Evolutionary conservation across 2,888 invertebrate species (phyloP).

Genomic region (Ormia ochracea): DNA sequence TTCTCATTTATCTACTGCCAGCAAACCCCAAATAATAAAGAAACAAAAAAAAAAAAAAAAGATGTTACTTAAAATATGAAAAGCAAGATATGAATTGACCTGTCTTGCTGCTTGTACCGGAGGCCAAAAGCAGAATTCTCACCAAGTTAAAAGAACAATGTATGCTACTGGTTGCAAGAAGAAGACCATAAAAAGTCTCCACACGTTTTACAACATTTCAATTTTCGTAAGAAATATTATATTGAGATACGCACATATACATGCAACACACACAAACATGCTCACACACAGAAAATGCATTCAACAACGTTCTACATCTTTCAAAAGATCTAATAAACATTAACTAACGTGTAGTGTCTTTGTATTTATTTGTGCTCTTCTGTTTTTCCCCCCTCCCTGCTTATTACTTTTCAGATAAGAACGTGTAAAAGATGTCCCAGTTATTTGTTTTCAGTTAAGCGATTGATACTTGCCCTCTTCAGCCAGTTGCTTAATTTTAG

Average conservation of each 20-base stretch:
- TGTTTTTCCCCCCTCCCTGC: slow-evolving; percentile 1
- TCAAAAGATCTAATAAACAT: slow-evolving; percentile 49
- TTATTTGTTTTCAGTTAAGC: slow-evolving; percentile 51
- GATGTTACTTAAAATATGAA: slow-evolving; percentile 31
- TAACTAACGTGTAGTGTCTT: slow-evolving; percentile 37
- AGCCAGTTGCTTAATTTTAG: slow-evolving; percentile 20
- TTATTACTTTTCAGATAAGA: slow-evolving; percentile 52
- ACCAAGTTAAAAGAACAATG: slow-evolving; percentile 9
- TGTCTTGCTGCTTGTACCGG: not conserved
- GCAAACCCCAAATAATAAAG: slow-evolving; percentile 5
- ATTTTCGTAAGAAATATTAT: slow-evolving; percentile 48
- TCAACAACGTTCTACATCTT: slow-evolving; percentile 31
- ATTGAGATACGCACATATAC: slow-evolving; percentile 15
- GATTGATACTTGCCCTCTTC: slow-evolving; percentile 48
- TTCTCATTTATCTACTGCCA: not conserved
- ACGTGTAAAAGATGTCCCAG: slow-evolving; percentile 61
- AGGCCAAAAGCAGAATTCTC: slow-evolving; percentile 21
- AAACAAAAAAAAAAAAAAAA: too few species aligned
- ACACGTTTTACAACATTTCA: slow-evolving; percentile 61
- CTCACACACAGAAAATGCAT: not conserved
- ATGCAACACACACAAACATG: not conserved
- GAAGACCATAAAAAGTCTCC: slow-evolving; percentile 45
- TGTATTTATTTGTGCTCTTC: not conserved
- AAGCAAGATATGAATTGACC: slow-evolving; percentile 35
- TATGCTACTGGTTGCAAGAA: not conserved